A percentile compares a stretch with the other conserved stretches of the same genome.
These are phyloP conservation scores for Helicoverpa assulta DNA, from an alignment of 2,888 invertebrate genomes.

Conservation along the genomic window DNA sequence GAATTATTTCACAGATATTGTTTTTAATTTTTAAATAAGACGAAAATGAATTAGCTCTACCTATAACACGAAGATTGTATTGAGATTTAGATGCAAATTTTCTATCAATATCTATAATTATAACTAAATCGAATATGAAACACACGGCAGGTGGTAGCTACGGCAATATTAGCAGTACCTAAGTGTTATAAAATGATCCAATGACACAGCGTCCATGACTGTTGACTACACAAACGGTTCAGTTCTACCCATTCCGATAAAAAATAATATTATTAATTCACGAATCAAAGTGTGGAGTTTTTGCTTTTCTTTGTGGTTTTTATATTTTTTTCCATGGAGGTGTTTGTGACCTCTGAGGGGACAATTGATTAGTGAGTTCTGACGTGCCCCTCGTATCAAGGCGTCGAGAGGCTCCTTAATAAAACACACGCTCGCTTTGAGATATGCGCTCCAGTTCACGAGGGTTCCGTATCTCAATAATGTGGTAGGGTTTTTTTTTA, in stretches of 20 bases:
- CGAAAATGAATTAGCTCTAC: neutral
- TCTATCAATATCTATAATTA: slow-evolving; percentile 10
- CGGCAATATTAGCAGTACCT: slow-evolving; percentile 4
- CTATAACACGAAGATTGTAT: slow-evolving; percentile 13
- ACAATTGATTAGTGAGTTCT: slow-evolving; percentile 78
- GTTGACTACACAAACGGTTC: slow-evolving; percentile 52
- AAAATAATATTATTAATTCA: slow-evolving; percentile 68
- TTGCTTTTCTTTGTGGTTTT: slow-evolving; percentile 61
- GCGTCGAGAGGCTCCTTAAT: slow-evolving; percentile 69
- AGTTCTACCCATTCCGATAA: slow-evolving; percentile 59
- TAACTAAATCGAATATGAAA: neutral
- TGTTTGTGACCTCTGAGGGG: slow-evolving; percentile 69
- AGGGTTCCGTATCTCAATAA: slow-evolving; percentile 59
- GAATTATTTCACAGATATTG: neutral
- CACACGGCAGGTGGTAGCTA: slow-evolving; percentile 30
- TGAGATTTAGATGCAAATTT: slow-evolving; percentile 15
- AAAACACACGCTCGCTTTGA: slow-evolving; percentile 51
- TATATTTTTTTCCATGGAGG: slow-evolving; percentile 63
- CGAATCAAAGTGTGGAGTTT: slow-evolving; percentile 66
- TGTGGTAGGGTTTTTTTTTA: too few species aligned
- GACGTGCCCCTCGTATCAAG: slow-evolving; percentile 64
- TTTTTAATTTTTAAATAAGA: neutral
- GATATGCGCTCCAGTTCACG: slow-evolving; percentile 12
- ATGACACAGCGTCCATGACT: slow-evolving; percentile 35
- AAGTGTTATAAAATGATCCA: slow-evolving; percentile 24